phyloP scores from a whole-genome alignment of 2,113 vertebrate genomes.

The Toxostoma redivivum region DNA sequence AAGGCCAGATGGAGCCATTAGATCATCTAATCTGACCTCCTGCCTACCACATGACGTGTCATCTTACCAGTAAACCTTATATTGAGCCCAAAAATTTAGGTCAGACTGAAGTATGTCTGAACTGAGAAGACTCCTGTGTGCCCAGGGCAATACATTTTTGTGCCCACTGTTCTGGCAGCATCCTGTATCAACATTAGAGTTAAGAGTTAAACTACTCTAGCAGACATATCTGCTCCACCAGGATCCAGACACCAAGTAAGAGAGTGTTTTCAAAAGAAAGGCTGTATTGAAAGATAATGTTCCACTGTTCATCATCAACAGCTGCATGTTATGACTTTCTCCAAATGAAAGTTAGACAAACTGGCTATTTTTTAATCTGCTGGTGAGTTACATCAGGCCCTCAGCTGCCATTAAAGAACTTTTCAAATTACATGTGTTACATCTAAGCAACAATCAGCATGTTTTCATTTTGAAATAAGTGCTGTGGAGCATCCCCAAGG shows the following conservation, averaged over 20 bases:
- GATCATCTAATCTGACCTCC: constrained; percentile 42
- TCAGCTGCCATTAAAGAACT: not conserved
- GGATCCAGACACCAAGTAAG: not conserved
- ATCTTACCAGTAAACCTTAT: not conserved
- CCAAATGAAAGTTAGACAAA: not conserved
- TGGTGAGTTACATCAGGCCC: not conserved
- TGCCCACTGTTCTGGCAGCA: not conserved
- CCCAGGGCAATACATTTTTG: not conserved
- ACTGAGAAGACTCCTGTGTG: not conserved
- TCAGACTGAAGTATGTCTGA: not conserved
- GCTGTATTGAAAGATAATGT: not conserved
- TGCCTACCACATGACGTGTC: not conserved
- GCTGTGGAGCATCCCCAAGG: not conserved
- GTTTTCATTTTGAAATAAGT: not conserved
- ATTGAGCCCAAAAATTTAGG: not conserved
- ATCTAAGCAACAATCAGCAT: not conserved
- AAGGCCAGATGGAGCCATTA: constrained; percentile 40
- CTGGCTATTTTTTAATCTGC: not conserved
- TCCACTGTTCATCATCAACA: not conserved
- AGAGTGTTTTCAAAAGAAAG: not conserved
- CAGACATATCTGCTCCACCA: not conserved
- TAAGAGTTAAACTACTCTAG: not conserved
- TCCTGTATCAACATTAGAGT: not conserved
- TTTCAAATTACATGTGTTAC: not conserved
- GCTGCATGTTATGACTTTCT: not conserved